A percentile compares a stretch with the other conserved stretches of the same genome.
phyloP scores from a whole-genome alignment of 92 coral and sea anemone species.

The Ricordea florida region DNA sequence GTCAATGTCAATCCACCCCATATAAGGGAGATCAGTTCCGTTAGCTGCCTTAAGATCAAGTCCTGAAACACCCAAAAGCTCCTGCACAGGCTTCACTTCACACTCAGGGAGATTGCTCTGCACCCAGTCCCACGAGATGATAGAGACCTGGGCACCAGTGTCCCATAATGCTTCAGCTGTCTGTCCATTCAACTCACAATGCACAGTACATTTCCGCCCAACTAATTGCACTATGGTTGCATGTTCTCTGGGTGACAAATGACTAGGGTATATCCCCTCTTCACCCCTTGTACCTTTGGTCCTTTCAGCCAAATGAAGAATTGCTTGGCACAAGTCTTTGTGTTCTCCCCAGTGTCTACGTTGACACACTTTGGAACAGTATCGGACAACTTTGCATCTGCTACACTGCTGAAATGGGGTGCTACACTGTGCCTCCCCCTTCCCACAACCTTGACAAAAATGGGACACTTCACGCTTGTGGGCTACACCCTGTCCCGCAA shows the following conservation, averaged over 20 bases:
- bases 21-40: slow-evolving; percentile 38
- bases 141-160: too few relatives aligned
- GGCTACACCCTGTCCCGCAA: too few relatives aligned
- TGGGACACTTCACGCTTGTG: too few relatives aligned
- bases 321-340: slow-evolving; percentile 38
- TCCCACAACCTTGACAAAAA: too few relatives aligned
- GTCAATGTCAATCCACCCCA: too few relatives aligned
- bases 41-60: slow-evolving; percentile 48
- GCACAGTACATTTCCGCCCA: slow-evolving; percentile 60
- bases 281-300: slow-evolving; percentile 10
- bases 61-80: too few relatives aligned
- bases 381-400: slow-evolving; percentile 17
- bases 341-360: slow-evolving; percentile 30
- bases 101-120: slow-evolving; percentile 11
- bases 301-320: slow-evolving; percentile 13
- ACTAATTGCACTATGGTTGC: slow-evolving; percentile 50
- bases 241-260: slow-evolving; percentile 72
- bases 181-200: too few relatives aligned
- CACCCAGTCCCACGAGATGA: slow-evolving; percentile 38
- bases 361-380: too few relatives aligned
- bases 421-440: too few relatives aligned
- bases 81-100: slow-evolving; percentile 16
- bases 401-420: slow-evolving; percentile 17
- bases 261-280: slow-evolving; percentile 48
- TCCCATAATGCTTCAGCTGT: too few relatives aligned